Conservation (phyloP, 2,797 vertebrate species). For the Decapterus maruadsi region DNA sequence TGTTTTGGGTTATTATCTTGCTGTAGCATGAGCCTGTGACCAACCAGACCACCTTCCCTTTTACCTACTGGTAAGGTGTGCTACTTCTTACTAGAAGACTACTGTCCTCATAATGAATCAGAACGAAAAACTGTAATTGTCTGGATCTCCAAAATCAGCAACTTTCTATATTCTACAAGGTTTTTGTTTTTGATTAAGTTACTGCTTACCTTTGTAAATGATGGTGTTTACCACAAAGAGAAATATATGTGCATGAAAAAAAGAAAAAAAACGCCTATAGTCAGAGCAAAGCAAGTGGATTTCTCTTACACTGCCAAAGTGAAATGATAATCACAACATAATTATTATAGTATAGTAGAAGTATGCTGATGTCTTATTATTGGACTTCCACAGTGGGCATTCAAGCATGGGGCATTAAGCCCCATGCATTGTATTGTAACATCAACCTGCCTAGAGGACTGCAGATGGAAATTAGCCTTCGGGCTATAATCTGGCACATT, state of each 20-base stretch:
- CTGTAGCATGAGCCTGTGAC: not conserved
- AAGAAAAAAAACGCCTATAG: not conserved
- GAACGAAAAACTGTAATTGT: not conserved
- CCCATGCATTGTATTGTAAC: too few relatives aligned
- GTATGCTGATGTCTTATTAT: not conserved
- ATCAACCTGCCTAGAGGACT: too few relatives aligned
- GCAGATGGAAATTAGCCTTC: too few relatives aligned
- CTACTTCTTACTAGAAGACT: not conserved
- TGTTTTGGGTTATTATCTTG: not conserved
- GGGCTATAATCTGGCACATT: too few relatives aligned
- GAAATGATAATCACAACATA: slow-evolving; percentile 8
- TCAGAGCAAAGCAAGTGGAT: not conserved
- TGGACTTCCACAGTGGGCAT: not conserved
- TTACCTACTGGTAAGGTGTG: not conserved
- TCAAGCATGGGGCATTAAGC: not conserved
- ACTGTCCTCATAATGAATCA: not conserved
- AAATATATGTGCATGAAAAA: not conserved
- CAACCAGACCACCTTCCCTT: not conserved
- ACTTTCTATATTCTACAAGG: too few relatives aligned
- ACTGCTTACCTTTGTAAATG: not conserved
- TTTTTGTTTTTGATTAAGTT: not conserved
- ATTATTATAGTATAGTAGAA: not conserved
- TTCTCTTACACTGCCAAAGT: slow-evolving; percentile 7
- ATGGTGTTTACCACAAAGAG: too few relatives aligned
- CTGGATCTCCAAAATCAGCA: too few relatives aligned